phyloP scores from a whole-genome alignment of 2,797 vertebrate genomes.

The Emydoidea blandingii region DNA sequence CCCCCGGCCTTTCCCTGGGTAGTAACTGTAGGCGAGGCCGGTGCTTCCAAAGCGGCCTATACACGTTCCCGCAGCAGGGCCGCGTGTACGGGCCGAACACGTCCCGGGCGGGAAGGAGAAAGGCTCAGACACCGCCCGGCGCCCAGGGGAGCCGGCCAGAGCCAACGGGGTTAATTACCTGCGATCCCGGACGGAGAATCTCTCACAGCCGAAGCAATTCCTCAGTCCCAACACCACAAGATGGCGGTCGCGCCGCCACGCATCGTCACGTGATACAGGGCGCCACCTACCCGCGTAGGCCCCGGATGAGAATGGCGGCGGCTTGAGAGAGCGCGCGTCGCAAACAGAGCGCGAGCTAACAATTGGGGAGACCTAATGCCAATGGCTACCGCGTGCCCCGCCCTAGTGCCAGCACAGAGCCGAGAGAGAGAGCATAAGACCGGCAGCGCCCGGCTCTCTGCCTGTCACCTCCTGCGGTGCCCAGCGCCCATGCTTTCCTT shows the following conservation, averaged over 20 bases:
- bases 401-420: too few species aligned
- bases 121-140: not conserved
- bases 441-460: too few species aligned
- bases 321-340: not conserved
- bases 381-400: not conserved
- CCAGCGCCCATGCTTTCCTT: too few species aligned
- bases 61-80: not conserved
- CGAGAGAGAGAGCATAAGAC: too few species aligned
- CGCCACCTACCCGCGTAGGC: constrained; percentile 35
- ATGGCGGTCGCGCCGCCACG: constrained; percentile 86
- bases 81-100: not conserved
- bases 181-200: constrained; percentile 79
- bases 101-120: not conserved
- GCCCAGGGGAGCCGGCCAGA: not conserved
- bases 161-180: constrained; percentile 73
- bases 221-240: constrained; percentile 86
- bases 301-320: constrained; percentile 34
- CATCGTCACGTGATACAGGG: constrained; percentile 78
- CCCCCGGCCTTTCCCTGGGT: not conserved
- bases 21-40: constrained; percentile 19
- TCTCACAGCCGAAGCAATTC: constrained; percentile 80
- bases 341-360: not conserved
- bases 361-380: rapidly evolving
- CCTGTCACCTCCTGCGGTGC: too few species aligned
- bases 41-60: constrained; percentile 47